phyloP scores from a whole-genome alignment of 2,888 invertebrate genomes.

The Trichogramma evanescens region DNA sequence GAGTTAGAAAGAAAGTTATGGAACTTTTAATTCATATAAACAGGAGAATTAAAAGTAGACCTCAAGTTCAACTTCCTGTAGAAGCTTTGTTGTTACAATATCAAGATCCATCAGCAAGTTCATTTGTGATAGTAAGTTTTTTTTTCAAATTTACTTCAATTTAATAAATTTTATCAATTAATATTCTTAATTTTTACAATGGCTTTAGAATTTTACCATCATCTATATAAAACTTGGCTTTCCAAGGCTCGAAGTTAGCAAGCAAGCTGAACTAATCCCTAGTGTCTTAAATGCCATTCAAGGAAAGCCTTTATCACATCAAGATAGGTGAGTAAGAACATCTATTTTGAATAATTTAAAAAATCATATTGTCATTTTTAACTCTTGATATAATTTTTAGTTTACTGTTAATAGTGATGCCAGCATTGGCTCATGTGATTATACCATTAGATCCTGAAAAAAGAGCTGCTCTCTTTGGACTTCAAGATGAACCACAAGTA shows the following conservation, averaged over 20 bases:
- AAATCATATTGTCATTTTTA: neutral
- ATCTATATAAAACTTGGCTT: conserved; percentile 90
- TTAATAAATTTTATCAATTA: neutral
- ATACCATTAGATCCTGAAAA: conserved; percentile 59
- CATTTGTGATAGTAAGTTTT: conserved; percentile 67
- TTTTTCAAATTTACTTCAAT: neutral
- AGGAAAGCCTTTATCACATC: conserved; percentile 74
- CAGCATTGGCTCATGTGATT: conserved; percentile 67
- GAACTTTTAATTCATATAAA: conserved; percentile 87
- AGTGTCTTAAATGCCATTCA: conserved; percentile 69
- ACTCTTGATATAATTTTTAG: conserved; percentile 48
- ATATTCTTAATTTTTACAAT: conserved; percentile 78
- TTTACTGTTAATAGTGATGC: conserved; percentile 72
- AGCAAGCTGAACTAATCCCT: conserved; percentile 70
- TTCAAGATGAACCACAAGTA: conserved; percentile 64
- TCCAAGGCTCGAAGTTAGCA: conserved; percentile 68
- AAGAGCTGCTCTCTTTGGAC: conserved; percentile 58
- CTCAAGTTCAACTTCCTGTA: conserved; percentile 78
- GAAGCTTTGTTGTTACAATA: conserved; percentile 76
- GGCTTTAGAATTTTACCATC: conserved; percentile 81
- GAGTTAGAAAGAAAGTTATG: conserved; percentile 80
- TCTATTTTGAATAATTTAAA: neutral
- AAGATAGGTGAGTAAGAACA: conserved; percentile 60
- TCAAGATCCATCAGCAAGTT: conserved; percentile 66
- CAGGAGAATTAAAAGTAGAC: conserved; percentile 77